Evolutionary conservation across 2,797 vertebrate genomes (phyloP).

Genomic region (Xyrichtys novacula): DNA sequence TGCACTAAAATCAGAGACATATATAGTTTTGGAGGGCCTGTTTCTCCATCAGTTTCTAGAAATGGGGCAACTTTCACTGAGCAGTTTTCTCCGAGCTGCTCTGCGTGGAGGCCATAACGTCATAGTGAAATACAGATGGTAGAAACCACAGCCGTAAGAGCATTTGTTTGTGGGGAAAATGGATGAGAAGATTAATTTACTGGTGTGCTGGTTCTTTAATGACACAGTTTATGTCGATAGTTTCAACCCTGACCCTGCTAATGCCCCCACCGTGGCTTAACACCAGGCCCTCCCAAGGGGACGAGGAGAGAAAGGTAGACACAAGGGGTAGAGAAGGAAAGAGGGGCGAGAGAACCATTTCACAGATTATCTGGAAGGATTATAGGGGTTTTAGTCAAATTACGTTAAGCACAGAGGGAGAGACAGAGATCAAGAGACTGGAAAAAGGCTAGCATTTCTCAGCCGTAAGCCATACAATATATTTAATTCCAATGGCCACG

Average conservation of each 20-base stretch:
- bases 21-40: slow-evolving; percentile 43
- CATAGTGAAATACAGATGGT: slow-evolving; percentile 71
- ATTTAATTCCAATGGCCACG: slow-evolving; percentile 83
- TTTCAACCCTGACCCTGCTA: slow-evolving; percentile 73
- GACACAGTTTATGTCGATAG: slow-evolving; percentile 76
- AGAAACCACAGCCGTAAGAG: slow-evolving; percentile 67
- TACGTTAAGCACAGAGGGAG: slow-evolving; percentile 86
- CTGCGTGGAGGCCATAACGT: slow-evolving; percentile 36
- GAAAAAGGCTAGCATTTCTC: slow-evolving; percentile 86
- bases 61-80: slow-evolving; percentile 39
- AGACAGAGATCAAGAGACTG: slow-evolving; percentile 84
- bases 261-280: slow-evolving; percentile 74
- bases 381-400: slow-evolving; percentile 88
- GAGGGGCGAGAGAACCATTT: slow-evolving; percentile 84
- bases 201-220: slow-evolving; percentile 81
- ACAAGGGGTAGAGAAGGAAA: slow-evolving; percentile 82
- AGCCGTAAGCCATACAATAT: slow-evolving; percentile 86
- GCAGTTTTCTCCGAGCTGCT: slow-evolving; percentile 24
- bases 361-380: slow-evolving; percentile 88
- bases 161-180: slow-evolving; percentile 79
- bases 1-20: slow-evolving; percentile 47
- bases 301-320: slow-evolving; percentile 77
- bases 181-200: slow-evolving; percentile 83
- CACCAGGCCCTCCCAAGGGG: slow-evolving; percentile 61
- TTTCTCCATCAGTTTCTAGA: slow-evolving; percentile 53